A percentile compares a stretch with the other conserved stretches of the same genome.
phyloP scores from a whole-genome alignment of 2,113 vertebrate genomes.

The Polypterus senegalus region DNA sequence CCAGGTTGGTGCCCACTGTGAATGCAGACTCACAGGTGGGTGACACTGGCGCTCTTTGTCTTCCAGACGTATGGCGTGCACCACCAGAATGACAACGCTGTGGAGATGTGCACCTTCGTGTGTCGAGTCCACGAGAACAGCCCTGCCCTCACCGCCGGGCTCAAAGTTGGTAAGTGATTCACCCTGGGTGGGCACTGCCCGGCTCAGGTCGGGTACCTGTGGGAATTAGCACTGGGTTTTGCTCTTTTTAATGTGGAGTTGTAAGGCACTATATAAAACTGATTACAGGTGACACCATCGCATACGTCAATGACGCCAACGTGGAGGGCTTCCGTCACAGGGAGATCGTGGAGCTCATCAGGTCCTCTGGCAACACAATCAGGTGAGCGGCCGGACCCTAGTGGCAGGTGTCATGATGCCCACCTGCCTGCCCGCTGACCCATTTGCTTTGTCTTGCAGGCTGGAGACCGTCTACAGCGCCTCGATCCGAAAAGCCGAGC shows the following conservation, averaged over 20 bases:
- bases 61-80: constrained; percentile 86
- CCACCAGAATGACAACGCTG: constrained; percentile 74
- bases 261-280: too few species aligned
- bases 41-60: not conserved
- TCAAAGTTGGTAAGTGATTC: constrained; percentile 67
- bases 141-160: constrained; percentile 72
- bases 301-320: constrained; percentile 67
- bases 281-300: constrained; percentile 75
- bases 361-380: constrained; percentile 65
- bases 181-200: too few species aligned
- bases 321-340: constrained; percentile 76
- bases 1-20: too few species aligned
- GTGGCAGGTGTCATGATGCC: not conserved
- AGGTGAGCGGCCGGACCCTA: constrained; percentile 42
- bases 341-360: constrained; percentile 87
- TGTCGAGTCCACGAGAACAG: constrained; percentile 78
- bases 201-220: too few species aligned
- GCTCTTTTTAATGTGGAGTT: not conserved
- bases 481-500: constrained; percentile 72
- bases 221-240: not conserved
- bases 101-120: constrained; percentile 95
- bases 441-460: constrained; percentile 36
- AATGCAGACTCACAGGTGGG: too few species aligned
- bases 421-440: not conserved
- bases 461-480: constrained; percentile 81